These are phyloP conservation scores for Rotaria sp. DNA, from an alignment of 2,888 invertebrate genomes.

Conservation along the genomic window DNA sequence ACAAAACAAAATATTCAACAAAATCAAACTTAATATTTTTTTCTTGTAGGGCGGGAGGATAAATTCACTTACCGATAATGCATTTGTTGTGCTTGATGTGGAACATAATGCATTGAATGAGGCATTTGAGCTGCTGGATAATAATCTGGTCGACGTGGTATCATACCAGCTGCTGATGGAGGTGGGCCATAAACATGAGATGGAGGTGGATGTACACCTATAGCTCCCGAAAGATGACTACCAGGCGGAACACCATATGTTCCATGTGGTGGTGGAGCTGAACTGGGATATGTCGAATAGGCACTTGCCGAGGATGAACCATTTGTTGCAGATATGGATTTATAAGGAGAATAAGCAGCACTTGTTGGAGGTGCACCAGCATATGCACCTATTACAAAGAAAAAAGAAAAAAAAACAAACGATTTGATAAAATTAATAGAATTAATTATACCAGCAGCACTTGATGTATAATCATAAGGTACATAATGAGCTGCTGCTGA, in stretches of 20 bases:
- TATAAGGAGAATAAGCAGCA: neutral
- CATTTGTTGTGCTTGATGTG: neutral
- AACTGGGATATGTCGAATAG: neutral
- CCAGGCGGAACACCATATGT: slow-evolving; percentile 1
- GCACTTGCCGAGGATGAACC: neutral
- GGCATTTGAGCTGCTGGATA: neutral
- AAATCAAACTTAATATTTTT: neutral
- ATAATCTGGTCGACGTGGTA: neutral
- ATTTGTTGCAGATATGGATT: neutral
- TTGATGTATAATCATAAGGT: neutral
- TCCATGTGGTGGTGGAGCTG: neutral
- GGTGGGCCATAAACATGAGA: neutral
- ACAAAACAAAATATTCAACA: neutral
- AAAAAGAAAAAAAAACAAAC: neutral
- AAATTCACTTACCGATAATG: neutral
- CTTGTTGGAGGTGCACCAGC: neutral
- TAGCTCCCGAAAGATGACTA: neutral
- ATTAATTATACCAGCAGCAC: neutral
- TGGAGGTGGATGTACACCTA: neutral
- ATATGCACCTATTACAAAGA: neutral
- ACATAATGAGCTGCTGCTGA: neutral
- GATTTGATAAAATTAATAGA: neutral
- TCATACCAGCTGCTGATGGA: neutral
- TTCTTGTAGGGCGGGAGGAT: neutral
- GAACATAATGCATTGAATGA: neutral